Evolutionary conservation across 2,888 invertebrate species (phyloP), one percentile per base, ranked within the genome.

Genomic region (Phyllotreta striolata): DNA sequence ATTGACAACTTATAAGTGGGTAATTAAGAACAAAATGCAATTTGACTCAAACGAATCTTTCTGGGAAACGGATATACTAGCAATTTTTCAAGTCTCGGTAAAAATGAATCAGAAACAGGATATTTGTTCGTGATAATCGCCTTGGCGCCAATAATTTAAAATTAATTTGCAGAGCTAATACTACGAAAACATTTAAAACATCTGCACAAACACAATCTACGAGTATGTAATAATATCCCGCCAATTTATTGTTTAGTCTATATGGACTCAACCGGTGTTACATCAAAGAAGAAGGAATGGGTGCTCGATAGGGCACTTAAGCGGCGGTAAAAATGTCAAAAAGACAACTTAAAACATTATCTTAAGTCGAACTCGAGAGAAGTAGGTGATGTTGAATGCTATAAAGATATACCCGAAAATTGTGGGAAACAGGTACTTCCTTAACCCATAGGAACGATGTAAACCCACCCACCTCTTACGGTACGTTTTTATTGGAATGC

Each of bases 401-500:
- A 24, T 24, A 24, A 1, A 24, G 24, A 24, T n/a, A n/a, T n/a
- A n/a, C n/a, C n/a, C n/a, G n/a, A 24, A 24, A 24, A 24, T 24
- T 1, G 24, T 3, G 24, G 2, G 4, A 24, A 24, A 24, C 24
- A 24, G 24, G 4, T 24, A 24, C 24, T 3, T 24, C 24, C 24
- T 24, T 47, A 47, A 14, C 35, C n/a, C 9, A 12, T 49, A 10
- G 37, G 34, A n/a, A 14, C 4, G 24, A 37, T 49, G 34, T 35
- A 37, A 49, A 24, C 24, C 24, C 24, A 49, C 1, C 10, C 2
- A 49, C 24, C 13, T 49, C 24, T 47, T 55, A 12, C 6, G 59
- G 41, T 55, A 63, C 63, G 24, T 24, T 24, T 63, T 24, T 24
- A 24, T 24, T 24, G 24, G 24, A 24, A 24, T 54, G 14, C 46